These are phyloP conservation scores for Colaptes auratus DNA, from an alignment of 2,113 vertebrate genomes.

Conservation along the genomic window DNA sequence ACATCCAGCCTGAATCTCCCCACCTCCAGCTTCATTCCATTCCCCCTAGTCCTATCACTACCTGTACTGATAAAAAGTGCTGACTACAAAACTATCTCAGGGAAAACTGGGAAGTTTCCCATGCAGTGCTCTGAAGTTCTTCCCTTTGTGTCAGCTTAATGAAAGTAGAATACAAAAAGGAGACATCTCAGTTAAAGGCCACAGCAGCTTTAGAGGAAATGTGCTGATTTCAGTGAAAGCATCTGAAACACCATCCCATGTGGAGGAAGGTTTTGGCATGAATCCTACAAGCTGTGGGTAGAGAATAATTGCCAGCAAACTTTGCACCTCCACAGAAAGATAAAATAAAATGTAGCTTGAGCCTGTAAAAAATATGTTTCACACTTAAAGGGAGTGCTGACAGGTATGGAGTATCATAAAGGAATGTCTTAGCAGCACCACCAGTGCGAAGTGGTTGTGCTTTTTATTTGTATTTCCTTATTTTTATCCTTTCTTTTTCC, in stretches of 20 bases:
- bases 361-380: neutral
- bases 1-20: too few relatives aligned
- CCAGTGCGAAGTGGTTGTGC: neutral
- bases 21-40: too few relatives aligned
- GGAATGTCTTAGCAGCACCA: neutral
- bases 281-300: neutral
- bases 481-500: neutral
- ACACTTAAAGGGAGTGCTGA: neutral
- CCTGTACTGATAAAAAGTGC: neutral
- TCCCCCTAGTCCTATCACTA: too few relatives aligned
- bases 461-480: slow-evolving; percentile 12
- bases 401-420: neutral
- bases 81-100: neutral
- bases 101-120: neutral
- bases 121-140: neutral
- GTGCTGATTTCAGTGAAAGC: slow-evolving; percentile 16
- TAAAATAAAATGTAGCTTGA: neutral
- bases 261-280: neutral
- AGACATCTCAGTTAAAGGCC: neutral
- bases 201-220: neutral
- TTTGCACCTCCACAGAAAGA: neutral
- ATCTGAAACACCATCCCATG: neutral
- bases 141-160: neutral
- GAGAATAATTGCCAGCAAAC: neutral
- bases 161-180: neutral